Evolutionary conservation across 1,140 invertebrate genomes (phyloP).

Genomic region (Helicoverpa armigera): DNA sequence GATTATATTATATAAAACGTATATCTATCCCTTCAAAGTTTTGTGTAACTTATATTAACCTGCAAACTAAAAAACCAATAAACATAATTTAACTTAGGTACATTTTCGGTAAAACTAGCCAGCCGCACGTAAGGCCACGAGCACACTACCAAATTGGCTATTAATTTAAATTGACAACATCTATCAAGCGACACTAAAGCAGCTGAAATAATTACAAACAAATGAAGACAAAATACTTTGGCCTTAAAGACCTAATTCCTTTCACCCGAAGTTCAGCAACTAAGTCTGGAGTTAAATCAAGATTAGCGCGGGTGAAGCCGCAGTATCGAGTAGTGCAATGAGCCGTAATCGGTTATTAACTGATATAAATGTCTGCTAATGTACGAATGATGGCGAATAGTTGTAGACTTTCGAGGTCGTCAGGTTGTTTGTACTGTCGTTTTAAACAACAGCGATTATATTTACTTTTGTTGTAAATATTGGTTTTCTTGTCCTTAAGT

Average conservation of each 20-base stretch:
- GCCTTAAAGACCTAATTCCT: slow-evolving; percentile 11
- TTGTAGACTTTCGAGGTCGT: slow-evolving; percentile 26
- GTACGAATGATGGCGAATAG: slow-evolving; percentile 19
- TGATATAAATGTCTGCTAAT: slow-evolving; percentile 45
- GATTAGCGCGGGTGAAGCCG: slow-evolving; percentile 33
- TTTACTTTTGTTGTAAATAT: not conserved
- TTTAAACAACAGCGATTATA: not conserved
- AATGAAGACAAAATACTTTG: slow-evolving; percentile 24
- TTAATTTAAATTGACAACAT: not conserved
- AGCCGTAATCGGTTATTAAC: slow-evolving; percentile 44
- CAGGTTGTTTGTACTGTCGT: slow-evolving; percentile 30
- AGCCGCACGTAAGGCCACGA: slow-evolving; percentile 1
- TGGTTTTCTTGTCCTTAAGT: too few species aligned
- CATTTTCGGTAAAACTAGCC: not conserved
- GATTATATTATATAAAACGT: too few species aligned
- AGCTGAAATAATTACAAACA: not conserved
- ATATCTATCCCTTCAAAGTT: too few species aligned
- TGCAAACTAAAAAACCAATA: not conserved
- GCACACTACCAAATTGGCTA: not conserved
- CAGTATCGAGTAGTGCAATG: slow-evolving; percentile 45
- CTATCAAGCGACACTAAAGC: not conserved
- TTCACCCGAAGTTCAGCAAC: not conserved
- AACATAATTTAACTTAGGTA: slow-evolving; percentile 7
- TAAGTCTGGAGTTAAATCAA: slow-evolving; percentile 39
- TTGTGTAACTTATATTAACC: not conserved